Evolutionary conservation across 2,797 vertebrate genomes (phyloP).

Genomic region (Alfaro cultratus): DNA sequence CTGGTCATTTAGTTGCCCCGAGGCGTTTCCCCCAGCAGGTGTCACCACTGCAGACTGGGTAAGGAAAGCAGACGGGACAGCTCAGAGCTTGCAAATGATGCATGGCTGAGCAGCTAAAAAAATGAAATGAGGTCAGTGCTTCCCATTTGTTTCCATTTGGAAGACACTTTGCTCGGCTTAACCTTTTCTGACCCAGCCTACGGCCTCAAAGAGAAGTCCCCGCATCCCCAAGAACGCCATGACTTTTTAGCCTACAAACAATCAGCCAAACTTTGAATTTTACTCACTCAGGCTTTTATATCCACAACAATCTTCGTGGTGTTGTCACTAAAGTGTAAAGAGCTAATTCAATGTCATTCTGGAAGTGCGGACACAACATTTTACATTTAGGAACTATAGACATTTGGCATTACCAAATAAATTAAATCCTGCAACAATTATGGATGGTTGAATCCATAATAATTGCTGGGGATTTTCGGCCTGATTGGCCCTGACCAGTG

Average conservation of each 20-base stretch:
- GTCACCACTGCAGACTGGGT: constrained; percentile 21
- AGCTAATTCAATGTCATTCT: neutral
- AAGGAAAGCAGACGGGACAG: constrained; percentile 4
- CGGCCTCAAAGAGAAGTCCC: constrained; percentile 27
- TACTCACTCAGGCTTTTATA: constrained; percentile 26
- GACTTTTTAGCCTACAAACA: constrained; percentile 47
- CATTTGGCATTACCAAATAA: constrained; percentile 4
- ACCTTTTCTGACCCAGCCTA: constrained; percentile 46
- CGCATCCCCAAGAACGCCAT: constrained; percentile 25
- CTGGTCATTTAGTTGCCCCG: constrained; percentile 8
- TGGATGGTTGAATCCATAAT: neutral
- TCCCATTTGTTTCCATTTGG: constrained; percentile 60
- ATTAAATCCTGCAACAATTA: constrained; percentile 13
- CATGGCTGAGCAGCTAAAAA: constrained; percentile 26
- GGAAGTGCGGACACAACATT: constrained; percentile 7
- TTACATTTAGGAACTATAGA: constrained; percentile 35
- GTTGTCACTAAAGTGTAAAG: constrained; percentile 24
- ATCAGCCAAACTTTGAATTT: constrained; percentile 34
- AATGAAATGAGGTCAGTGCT: constrained; percentile 44
- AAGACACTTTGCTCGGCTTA: constrained; percentile 54
- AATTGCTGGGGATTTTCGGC: neutral
- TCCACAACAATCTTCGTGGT: constrained; percentile 47
- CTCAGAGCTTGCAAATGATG: constrained; percentile 32
- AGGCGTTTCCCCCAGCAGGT: constrained; percentile 6
- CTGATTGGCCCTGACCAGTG: neutral